Evolutionary conservation across 2,797 vertebrate genomes (phyloP).

Genomic region (Salmo trutta): DNA sequence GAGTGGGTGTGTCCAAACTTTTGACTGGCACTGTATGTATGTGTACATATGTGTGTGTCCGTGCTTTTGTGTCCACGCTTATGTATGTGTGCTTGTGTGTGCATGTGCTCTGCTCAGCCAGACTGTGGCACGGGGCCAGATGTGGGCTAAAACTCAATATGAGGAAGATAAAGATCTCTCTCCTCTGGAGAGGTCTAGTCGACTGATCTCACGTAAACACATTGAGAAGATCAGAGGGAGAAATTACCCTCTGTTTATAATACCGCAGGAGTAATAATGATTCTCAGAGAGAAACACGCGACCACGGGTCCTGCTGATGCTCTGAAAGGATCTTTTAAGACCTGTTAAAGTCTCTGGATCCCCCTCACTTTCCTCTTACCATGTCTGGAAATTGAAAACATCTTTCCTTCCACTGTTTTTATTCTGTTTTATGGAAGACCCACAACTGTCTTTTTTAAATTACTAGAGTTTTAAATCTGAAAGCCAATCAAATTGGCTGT

Average conservation of each 20-base stretch:
- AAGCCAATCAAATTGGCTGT: slow-evolving; percentile 13
- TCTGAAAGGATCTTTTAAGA: slow-evolving; percentile 22
- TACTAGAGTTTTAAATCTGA: background rate
- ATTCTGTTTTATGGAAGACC: slow-evolving; percentile 15
- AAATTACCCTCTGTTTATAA: slow-evolving; percentile 62
- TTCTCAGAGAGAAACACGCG: slow-evolving; percentile 35
- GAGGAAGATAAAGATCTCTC: slow-evolving; percentile 60
- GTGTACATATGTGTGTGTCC: slow-evolving; percentile 7
- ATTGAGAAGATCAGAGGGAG: slow-evolving; percentile 63
- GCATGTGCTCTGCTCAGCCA: background rate
- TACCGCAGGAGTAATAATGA: slow-evolving; percentile 53
- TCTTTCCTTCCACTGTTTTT: slow-evolving; percentile 1
- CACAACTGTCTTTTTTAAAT: slow-evolving; percentile 13
- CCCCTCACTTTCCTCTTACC: slow-evolving; percentile 11
- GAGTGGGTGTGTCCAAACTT: too few species aligned
- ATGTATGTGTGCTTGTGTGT: slow-evolving; percentile 2
- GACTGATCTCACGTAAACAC: slow-evolving; percentile 62
- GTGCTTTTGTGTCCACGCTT: slow-evolving; percentile 14
- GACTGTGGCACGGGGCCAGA: slow-evolving; percentile 50
- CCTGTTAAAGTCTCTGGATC: background rate
- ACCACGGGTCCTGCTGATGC: slow-evolving; percentile 30
- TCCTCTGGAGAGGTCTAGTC: slow-evolving; percentile 48
- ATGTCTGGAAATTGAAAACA: slow-evolving; percentile 37
- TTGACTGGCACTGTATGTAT: too few species aligned
- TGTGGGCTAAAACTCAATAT: slow-evolving; percentile 32